Conservation (phyloP, 2,113 vertebrate genomes). For the Acrocephalus arundinaceus region DNA sequence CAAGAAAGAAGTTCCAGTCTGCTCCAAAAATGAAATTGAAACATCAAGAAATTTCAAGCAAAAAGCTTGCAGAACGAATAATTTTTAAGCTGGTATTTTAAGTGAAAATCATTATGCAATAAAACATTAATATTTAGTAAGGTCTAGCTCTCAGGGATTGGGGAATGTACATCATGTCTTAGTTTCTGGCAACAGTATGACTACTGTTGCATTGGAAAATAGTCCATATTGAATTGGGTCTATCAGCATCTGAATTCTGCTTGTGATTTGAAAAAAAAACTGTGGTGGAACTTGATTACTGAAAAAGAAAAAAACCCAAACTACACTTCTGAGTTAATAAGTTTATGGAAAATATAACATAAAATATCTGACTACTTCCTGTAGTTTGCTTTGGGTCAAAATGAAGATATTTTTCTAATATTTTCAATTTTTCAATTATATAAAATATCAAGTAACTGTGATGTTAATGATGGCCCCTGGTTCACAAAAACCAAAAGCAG, state of each 20-base stretch:
- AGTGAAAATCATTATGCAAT: neutral
- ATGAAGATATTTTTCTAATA: neutral
- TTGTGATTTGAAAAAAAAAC: neutral
- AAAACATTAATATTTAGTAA: neutral
- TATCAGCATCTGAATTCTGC: neutral
- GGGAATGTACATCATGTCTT: neutral
- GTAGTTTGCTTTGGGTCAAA: neutral
- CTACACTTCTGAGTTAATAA: neutral
- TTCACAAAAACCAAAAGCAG: neutral
- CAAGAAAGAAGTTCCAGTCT: neutral
- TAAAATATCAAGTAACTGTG: neutral
- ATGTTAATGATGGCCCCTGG: neutral
- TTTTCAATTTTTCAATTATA: neutral
- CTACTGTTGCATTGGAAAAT: accelerated
- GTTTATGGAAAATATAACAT: neutral
- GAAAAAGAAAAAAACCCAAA: neutral
- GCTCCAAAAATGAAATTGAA: neutral
- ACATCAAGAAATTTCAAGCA: neutral
- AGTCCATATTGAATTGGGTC: neutral
- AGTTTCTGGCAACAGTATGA: accelerated
- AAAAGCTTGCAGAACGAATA: neutral
- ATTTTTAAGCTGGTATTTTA: neutral
- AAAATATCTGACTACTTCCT: neutral
- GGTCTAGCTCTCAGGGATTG: neutral
- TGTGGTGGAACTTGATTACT: neutral